A percentile compares a stretch with the other conserved stretches of the same genome.
Conservation (phyloP, 2,113 vertebrate genomes). For the Brevimyrus niger region DNA sequence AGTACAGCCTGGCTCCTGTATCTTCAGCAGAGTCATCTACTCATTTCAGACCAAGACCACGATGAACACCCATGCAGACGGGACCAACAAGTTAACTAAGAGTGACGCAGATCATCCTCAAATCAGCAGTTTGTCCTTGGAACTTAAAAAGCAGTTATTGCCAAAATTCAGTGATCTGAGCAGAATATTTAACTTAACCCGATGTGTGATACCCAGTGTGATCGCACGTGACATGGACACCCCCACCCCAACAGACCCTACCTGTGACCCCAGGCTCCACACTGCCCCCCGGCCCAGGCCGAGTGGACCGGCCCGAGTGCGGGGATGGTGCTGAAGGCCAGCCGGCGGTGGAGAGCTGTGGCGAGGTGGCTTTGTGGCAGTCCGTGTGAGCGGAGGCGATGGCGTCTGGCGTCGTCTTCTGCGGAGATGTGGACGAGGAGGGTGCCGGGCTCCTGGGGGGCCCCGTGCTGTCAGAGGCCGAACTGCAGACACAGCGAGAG, state of each 20-base stretch:
- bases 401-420: constrained; percentile 52
- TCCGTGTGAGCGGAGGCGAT: constrained; percentile 41
- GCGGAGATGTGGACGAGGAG: constrained; percentile 53
- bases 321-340: background rate
- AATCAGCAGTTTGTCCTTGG: background rate
- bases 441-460: constrained; percentile 55
- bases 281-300: background rate
- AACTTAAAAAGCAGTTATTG: background rate
- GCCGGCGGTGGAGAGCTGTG: constrained; percentile 18
- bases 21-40: background rate
- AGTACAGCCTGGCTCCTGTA: background rate
- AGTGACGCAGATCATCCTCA: background rate
- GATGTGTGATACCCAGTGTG: background rate
- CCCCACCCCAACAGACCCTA: background rate
- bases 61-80: background rate
- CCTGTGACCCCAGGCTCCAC: background rate
- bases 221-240: background rate
- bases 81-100: background rate
- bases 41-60: background rate
- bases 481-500: constrained; percentile 41
- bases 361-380: constrained; percentile 45
- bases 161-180: background rate
- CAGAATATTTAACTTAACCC: background rate
- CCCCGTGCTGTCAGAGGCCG: constrained; percentile 54
- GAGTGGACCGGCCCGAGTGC: background rate